Percentiles rank a stretch among this genome's conserved stretches.
phyloP scores from a whole-genome alignment of 64 coral and sea anemone genomes.

The Dendronephthya gigantea region DNA sequence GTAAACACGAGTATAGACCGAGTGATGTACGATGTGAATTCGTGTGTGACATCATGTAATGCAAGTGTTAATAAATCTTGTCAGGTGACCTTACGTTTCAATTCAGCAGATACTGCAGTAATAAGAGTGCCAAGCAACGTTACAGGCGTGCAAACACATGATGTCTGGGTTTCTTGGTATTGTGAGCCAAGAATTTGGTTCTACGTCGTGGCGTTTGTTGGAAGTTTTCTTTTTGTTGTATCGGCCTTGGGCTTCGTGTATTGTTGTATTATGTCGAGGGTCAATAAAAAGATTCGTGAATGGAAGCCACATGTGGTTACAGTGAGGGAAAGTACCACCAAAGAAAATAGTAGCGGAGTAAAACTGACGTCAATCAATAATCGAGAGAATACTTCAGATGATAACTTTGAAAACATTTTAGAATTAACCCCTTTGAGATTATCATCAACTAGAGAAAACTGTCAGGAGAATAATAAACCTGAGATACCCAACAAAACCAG shows the following conservation, averaged over 20 bases:
- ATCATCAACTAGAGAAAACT: background rate
- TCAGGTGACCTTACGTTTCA: background rate
- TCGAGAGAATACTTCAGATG: background rate
- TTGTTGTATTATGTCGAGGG: background rate
- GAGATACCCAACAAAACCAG: background rate
- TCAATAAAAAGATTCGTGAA: background rate
- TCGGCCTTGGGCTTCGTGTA: background rate
- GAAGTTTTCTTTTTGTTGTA: background rate
- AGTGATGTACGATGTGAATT: background rate
- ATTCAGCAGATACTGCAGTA: background rate
- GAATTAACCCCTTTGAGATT: background rate
- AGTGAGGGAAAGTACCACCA: background rate
- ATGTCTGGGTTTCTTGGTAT: slow-evolving; percentile 3
- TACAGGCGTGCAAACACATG: background rate
- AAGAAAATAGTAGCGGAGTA: background rate
- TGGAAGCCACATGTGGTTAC: background rate
- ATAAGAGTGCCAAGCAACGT: background rate
- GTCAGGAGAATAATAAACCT: background rate
- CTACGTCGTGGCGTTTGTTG: background rate
- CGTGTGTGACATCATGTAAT: background rate
- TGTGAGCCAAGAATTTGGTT: slow-evolving; percentile 12
- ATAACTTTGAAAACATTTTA: background rate
- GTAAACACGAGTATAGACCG: background rate
- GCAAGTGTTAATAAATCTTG: background rate
- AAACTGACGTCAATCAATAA: background rate